A percentile compares a stretch with the other conserved stretches of the same genome.
Conservation (phyloP, 2,888 invertebrate species). For the Sarcophaga variegata region DNA sequence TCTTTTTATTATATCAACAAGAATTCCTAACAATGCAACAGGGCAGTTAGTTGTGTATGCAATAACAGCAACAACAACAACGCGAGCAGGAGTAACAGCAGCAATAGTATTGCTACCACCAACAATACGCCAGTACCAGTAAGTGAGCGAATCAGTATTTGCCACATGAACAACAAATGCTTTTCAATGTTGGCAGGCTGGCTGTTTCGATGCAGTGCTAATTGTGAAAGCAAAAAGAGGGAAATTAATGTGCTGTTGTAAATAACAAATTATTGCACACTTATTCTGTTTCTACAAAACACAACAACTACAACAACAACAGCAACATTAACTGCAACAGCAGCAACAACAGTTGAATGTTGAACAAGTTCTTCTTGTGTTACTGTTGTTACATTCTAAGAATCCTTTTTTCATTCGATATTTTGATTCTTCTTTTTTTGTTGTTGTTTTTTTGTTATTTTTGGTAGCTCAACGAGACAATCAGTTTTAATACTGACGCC, state of each 20-base stretch:
- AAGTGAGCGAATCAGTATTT: background rate
- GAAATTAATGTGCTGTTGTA: conserved; percentile 49
- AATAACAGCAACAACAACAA: conserved; percentile 52
- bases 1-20: conserved; percentile 64
- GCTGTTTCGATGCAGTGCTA: conserved; percentile 47
- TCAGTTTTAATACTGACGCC: conserved; percentile 69
- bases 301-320: conserved; percentile 40
- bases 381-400: conserved; percentile 69
- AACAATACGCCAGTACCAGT: conserved; percentile 4
- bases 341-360: conserved; percentile 62
- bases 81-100: conserved; percentile 39
- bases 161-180: conserved; percentile 24
- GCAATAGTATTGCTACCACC: background rate
- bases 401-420: conserved; percentile 60
- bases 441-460: conserved; percentile 18
- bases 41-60: background rate
- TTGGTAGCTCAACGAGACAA: conserved; percentile 66
- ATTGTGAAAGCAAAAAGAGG: conserved; percentile 52
- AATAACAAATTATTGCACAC: conserved; percentile 74
- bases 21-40: conserved; percentile 61
- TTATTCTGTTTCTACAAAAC: conserved; percentile 66
- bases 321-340: conserved; percentile 43
- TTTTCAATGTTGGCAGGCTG: conserved; percentile 13
- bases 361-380: conserved; percentile 68
- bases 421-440: conserved; percentile 8